These are phyloP conservation scores for Guaruba guarouba DNA, from an alignment of 2,113 vertebrate species.

Conservation along the genomic window DNA sequence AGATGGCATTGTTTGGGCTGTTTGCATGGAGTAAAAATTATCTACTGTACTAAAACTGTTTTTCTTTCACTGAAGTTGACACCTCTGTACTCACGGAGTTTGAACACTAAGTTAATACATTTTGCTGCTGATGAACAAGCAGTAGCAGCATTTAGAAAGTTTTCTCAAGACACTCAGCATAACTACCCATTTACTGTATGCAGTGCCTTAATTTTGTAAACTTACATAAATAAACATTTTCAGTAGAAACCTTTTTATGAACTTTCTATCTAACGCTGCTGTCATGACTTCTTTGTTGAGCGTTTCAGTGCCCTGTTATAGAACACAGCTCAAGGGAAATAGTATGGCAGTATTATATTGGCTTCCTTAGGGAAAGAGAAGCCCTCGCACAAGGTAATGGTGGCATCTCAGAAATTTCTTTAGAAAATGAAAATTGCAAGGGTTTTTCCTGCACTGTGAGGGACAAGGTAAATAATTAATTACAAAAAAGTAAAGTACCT, in stretches of 20 bases:
- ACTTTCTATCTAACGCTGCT: neutral
- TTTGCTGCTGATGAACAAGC: neutral
- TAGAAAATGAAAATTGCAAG: constrained; percentile 29
- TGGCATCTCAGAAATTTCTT: neutral
- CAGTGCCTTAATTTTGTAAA: neutral
- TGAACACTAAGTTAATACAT: neutral
- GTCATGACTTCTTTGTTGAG: neutral
- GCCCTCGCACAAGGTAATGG: neutral
- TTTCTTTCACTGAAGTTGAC: neutral
- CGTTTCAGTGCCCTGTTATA: neutral
- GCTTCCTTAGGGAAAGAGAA: neutral
- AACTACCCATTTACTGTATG: neutral
- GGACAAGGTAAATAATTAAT: constrained; percentile 31
- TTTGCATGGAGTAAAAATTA: neutral
- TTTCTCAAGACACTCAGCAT: neutral
- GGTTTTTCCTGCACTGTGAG: neutral
- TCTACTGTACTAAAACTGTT: accelerated
- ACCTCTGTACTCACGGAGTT: neutral
- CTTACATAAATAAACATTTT: neutral
- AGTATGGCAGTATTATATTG: neutral
- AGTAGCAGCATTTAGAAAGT: neutral
- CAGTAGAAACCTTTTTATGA: neutral
- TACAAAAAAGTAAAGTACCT: neutral
- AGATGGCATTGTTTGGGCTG: neutral
- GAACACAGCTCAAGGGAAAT: neutral